Base-by-base conservation (phyloP, 2,888 invertebrate genomes). In the Polia nebulosa region DNA sequence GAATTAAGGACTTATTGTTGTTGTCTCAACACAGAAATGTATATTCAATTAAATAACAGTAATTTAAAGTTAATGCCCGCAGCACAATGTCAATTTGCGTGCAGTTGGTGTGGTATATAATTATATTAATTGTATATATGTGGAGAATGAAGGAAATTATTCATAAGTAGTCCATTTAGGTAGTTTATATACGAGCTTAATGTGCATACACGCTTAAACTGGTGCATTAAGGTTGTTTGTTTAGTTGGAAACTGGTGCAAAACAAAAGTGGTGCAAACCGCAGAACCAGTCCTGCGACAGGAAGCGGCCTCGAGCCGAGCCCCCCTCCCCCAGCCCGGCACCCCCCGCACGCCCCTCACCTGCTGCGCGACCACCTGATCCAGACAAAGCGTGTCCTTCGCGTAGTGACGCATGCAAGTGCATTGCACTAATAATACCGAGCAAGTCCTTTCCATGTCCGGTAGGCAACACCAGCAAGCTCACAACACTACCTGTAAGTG, bases 301-400 rank as follows among this genome's bases (percentile, higher is more conserved):
- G 95, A 94, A 94, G 95, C 93, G 94, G 92, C 94, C 94, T 94
- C 93, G 93, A 89, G 88, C 81, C 78, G 78, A 80, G 84, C 78
- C 82, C 69, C 84, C 73, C 81, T 78, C 67, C 78, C 71, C 60
- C 72, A n/a, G 72, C 69, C 81, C 27, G 13, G 78, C 73, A 72
- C 74, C 82, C 39, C 13, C 27, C 78, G 53, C 58, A 51, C 64
- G 49, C 83, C 78, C 85, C 84, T 81, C 84, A 86, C 86, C 86
- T 86, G 87, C 85, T 74, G 83, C 78, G 76, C 88, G 86, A 89
- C 90, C 93, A 93, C 93, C 93, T 93, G 94, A 92, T 93, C 93
- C 93, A 94, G 94, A 94, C 94, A 94, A 94, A 94, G 94, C 94
- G 90, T 93, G 94, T 94, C 94, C 94, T 94, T 94, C 94, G 87